A percentile compares a stretch with the other conserved stretches of the same genome.
phyloP scores from a whole-genome alignment of 2,888 invertebrate genomes.

The Orthosia cruda region DNA sequence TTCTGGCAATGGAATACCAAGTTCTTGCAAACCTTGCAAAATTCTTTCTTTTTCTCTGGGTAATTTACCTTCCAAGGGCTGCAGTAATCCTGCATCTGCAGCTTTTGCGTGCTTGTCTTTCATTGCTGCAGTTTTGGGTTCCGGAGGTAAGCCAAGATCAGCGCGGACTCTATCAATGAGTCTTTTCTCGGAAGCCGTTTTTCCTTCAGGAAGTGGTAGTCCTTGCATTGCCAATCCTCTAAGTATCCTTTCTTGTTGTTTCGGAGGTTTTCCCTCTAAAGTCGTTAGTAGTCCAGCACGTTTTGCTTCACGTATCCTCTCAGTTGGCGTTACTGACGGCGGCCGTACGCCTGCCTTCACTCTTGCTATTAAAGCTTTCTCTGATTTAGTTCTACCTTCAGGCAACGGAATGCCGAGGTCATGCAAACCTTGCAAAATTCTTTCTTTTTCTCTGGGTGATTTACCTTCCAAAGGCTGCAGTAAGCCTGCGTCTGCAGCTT shows the following conservation, averaged over 20 bases:
- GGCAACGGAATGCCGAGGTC: constrained; percentile 18
- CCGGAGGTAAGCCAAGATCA: background rate
- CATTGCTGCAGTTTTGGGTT: background rate
- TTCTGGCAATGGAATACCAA: constrained; percentile 3
- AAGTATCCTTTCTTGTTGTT: constrained; percentile 57
- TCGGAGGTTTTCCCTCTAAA: constrained; percentile 33
- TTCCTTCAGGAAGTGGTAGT: background rate
- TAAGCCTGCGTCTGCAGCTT: constrained; percentile 7
- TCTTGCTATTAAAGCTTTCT: constrained; percentile 5
- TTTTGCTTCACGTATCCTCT: background rate
- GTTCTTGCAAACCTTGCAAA: constrained; percentile 13
- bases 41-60: constrained; percentile 3
- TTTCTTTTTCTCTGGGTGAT: constrained; percentile 12
- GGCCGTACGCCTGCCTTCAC: background rate
- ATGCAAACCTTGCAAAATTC: background rate
- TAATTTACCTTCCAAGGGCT: constrained; percentile 21
- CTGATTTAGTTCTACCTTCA: constrained; percentile 20
- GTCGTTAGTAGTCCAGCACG: constrained; percentile 32
- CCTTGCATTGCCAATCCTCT: constrained; percentile 57
- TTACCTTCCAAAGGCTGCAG: constrained; percentile 10
- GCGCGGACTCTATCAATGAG: background rate
- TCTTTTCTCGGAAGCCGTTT: background rate
- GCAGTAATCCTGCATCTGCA: background rate
- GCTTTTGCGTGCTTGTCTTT: background rate
- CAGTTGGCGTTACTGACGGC: background rate